Evolutionary conservation across 2,113 vertebrate species (phyloP).

Genomic region (Zingel zingel): DNA sequence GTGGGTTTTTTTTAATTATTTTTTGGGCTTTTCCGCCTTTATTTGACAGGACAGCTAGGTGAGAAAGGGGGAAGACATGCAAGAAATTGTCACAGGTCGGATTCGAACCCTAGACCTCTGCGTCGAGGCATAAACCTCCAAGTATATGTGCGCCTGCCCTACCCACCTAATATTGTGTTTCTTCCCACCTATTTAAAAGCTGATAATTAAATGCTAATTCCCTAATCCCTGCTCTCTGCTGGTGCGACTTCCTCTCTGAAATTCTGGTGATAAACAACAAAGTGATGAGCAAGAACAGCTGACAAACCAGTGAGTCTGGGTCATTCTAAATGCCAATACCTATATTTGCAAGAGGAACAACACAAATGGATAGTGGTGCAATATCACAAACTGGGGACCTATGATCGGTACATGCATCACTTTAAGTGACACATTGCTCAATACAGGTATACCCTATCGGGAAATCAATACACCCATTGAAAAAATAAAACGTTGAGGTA

Average conservation of each 20-base stretch:
- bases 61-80: no score
- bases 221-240: constrained; percentile 16
- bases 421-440: constrained; percentile 72
- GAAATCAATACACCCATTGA: constrained; percentile 62
- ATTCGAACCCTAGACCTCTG: no score
- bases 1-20: no score
- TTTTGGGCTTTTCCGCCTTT: no score
- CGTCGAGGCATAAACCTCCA: no score
- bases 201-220: constrained; percentile 47
- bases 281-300: constrained; percentile 43
- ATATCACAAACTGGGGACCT: constrained; percentile 57
- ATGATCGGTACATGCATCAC: constrained; percentile 69
- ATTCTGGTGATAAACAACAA: not conserved
- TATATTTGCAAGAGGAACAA: constrained; percentile 49
- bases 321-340: constrained; percentile 67
- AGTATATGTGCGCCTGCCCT: no score
- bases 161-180: not conserved
- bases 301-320: constrained; percentile 44
- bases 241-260: not conserved
- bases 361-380: constrained; percentile 60
- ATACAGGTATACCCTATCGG: constrained; percentile 62
- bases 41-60: no score
- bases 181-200: constrained; percentile 12
- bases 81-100: no score
- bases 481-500: constrained; percentile 41